A percentile compares a stretch with the other conserved stretches of the same genome.
These are phyloP conservation scores for Drosophila meridionalis DNA, from an alignment of 2,888 invertebrate genomes.

Conservation along the genomic window DNA sequence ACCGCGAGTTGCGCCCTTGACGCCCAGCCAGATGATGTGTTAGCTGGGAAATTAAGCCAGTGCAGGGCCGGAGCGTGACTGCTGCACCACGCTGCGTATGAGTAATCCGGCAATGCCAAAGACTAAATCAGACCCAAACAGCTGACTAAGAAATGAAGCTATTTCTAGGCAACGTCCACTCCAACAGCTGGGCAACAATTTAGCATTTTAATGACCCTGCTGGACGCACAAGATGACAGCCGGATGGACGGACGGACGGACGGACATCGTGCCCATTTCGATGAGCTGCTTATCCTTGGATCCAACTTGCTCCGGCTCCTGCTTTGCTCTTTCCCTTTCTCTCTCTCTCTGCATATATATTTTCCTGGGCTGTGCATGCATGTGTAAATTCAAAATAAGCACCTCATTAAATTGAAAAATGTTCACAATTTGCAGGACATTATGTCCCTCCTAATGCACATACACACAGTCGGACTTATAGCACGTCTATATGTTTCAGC, in stretches of 20 bases:
- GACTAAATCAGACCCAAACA: conserved; percentile 36
- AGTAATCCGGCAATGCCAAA: conserved; percentile 51
- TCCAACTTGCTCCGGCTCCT: conserved; percentile 1
- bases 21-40: conserved; percentile 70
- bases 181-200: conserved; percentile 52
- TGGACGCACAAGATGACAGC: conserved; percentile 35
- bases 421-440: conserved; percentile 77
- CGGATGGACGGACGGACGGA: neutral
- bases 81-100: conserved; percentile 62
- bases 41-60: conserved; percentile 36
- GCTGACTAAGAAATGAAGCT: conserved; percentile 52
- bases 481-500: neutral
- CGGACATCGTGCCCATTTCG: conserved; percentile 21
- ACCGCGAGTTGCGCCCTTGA: conserved; percentile 28
- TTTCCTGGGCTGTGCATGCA: conserved; percentile 48
- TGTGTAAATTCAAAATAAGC: conserved; percentile 81
- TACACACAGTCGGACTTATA: neutral
- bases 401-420: conserved; percentile 83
- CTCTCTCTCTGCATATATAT: neutral
- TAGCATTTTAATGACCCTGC: conserved; percentile 72
- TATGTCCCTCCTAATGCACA: conserved; percentile 62
- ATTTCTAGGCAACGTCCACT: conserved; percentile 44
- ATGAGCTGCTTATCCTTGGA: conserved; percentile 43
- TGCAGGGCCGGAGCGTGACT: conserved; percentile 24
- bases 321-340: conserved; percentile 1